These are phyloP conservation scores for Podarcis siculus DNA, from an alignment of 2,797 vertebrate species.

Conservation along the genomic window DNA sequence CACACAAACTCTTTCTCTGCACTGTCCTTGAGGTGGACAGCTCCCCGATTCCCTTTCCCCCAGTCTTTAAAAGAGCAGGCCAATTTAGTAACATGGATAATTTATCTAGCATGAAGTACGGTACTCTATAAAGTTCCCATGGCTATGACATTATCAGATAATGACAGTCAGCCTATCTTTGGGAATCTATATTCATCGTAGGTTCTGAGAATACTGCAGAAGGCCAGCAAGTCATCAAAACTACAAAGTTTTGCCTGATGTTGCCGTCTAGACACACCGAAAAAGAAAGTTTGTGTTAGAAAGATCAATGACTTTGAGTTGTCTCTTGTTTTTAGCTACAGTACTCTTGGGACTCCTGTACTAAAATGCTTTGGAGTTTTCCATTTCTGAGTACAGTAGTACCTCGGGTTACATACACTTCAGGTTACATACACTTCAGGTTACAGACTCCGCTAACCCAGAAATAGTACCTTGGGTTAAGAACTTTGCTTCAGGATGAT, in stretches of 20 bases:
- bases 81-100: constrained; percentile 18
- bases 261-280: not conserved
- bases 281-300: not conserved
- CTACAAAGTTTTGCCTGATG: not conserved
- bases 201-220: constrained; percentile 6
- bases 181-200: constrained; percentile 17
- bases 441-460: too few relatives aligned
- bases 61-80: constrained; percentile 16
- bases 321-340: not conserved
- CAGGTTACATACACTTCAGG: too few relatives aligned
- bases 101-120: constrained; percentile 19
- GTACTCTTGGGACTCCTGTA: not conserved
- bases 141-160: constrained; percentile 28
- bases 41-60: not conserved
- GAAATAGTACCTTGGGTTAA: too few relatives aligned
- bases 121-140: constrained; percentile 6
- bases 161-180: constrained; percentile 14
- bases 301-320: not conserved
- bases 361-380: not conserved
- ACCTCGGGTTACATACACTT: too few relatives aligned
- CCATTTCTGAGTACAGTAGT: not conserved
- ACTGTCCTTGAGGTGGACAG: not conserved
- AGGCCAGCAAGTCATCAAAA: constrained; percentile 9
- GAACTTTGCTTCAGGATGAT: too few relatives aligned
- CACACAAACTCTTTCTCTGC: not conserved